phyloP scores from a whole-genome alignment of 2,797 vertebrate species.

The Spondyliosoma cantharus region DNA sequence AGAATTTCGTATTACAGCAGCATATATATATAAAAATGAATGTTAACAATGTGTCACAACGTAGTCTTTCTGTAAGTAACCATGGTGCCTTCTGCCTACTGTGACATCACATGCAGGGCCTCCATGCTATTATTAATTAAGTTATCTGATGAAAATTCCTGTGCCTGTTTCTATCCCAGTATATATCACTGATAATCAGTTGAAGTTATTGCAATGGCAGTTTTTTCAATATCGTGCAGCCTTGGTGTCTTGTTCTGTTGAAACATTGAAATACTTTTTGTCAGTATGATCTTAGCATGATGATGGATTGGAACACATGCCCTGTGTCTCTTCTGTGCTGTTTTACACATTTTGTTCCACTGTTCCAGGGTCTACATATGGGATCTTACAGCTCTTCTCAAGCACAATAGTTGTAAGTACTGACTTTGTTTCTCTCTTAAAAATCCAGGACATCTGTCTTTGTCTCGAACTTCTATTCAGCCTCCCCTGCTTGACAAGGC shows the following conservation, averaged over 20 bases:
- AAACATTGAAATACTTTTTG: not conserved
- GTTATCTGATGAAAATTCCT: too few species aligned
- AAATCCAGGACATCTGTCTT: not conserved
- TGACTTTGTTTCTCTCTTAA: slow-evolving; percentile 29
- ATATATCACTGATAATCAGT: too few species aligned
- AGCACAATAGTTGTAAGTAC: slow-evolving; percentile 95
- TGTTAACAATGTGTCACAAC: too few species aligned
- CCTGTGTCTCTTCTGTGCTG: not conserved
- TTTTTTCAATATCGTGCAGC: too few species aligned
- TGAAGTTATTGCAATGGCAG: too few species aligned
- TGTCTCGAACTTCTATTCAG: slow-evolving; percentile 18
- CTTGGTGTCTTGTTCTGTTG: not conserved
- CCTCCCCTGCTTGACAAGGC: slow-evolving; percentile 31
- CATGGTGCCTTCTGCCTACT: too few species aligned
- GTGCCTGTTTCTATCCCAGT: too few species aligned
- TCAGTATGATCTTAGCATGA: not conserved
- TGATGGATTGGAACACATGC: not conserved
- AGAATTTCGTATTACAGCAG: too few species aligned
- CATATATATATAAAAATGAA: too few species aligned
- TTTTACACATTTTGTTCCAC: not conserved
- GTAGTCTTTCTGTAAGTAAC: too few species aligned
- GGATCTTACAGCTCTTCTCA: slow-evolving; percentile 95
- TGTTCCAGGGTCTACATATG: slow-evolving; percentile 92
- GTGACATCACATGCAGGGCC: too few species aligned
- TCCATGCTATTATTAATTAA: too few species aligned